Evolutionary conservation across 2,113 vertebrate genomes (phyloP).

Genomic region (Leucopsar rothschildi): DNA sequence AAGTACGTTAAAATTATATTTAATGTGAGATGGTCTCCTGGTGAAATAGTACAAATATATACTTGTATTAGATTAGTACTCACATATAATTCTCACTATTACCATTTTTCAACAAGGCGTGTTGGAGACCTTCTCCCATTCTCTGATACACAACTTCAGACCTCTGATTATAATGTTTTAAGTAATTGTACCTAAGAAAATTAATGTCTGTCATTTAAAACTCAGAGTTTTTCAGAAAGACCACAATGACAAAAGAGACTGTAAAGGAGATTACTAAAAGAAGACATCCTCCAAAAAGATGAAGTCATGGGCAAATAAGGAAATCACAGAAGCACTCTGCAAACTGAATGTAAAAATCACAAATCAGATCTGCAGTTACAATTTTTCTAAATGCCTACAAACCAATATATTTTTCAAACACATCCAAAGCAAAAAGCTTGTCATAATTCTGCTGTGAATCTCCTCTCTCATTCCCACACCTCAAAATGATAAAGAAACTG

Average conservation of each 20-base stretch:
- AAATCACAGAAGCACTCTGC: not conserved
- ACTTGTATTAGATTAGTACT: not conserved
- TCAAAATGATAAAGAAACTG: not conserved
- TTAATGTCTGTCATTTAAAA: not conserved
- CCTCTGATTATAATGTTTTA: not conserved
- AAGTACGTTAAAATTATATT: not conserved
- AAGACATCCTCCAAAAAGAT: not conserved
- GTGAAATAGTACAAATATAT: not conserved
- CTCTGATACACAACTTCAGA: not conserved
- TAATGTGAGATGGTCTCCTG: not conserved
- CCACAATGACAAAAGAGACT: not conserved
- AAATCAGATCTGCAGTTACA: not conserved
- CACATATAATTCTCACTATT: not conserved
- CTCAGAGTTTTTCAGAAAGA: not conserved
- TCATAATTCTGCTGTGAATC: not conserved
- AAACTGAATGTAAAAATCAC: not conserved
- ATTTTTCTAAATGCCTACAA: not conserved
- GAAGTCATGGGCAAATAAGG: not conserved
- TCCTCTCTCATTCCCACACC: not conserved
- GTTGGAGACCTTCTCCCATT: not conserved
- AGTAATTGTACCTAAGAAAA: not conserved
- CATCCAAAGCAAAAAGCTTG: not conserved
- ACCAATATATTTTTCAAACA: not conserved
- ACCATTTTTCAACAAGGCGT: not conserved
- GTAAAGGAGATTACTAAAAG: not conserved